Evolutionary conservation across 2,888 invertebrate genomes (phyloP).

Genomic region (Hyppa rectilinea): DNA sequence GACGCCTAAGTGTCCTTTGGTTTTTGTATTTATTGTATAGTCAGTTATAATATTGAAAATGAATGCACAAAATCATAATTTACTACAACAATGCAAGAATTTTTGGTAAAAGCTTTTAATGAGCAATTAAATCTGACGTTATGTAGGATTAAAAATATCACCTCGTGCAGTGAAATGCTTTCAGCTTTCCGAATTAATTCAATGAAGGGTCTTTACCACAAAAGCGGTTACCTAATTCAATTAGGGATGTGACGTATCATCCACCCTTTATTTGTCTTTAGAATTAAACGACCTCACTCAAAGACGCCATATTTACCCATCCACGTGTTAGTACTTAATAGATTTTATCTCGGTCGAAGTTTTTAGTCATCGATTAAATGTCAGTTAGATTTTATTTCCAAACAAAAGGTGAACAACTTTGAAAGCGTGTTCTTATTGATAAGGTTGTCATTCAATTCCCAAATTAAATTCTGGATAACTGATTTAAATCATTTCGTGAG

Average conservation of each 20-base stretch:
- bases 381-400: neutral
- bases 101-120: neutral
- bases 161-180: constrained; percentile 4
- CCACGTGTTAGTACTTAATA: neutral
- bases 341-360: neutral
- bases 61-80: no score
- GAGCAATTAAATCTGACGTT: neutral
- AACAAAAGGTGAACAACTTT: neutral
- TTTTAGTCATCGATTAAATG: neutral
- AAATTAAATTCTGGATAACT: neutral
- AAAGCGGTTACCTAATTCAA: constrained; percentile 20
- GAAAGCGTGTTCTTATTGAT: neutral
- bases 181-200: neutral
- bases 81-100: neutral
- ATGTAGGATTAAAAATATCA: neutral
- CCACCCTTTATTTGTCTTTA: constrained; percentile 32
- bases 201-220: constrained; percentile 5
- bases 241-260: constrained; percentile 7
- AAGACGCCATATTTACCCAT: neutral
- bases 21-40: no score
- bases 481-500: neutral
- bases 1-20: no score
- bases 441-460: neutral
- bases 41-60: no score
- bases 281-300: constrained; percentile 12